Evolutionary conservation across 2,888 invertebrate genomes (phyloP), one percentile per base, ranked within the genome.

Genomic region (Tenthredo notha): DNA sequence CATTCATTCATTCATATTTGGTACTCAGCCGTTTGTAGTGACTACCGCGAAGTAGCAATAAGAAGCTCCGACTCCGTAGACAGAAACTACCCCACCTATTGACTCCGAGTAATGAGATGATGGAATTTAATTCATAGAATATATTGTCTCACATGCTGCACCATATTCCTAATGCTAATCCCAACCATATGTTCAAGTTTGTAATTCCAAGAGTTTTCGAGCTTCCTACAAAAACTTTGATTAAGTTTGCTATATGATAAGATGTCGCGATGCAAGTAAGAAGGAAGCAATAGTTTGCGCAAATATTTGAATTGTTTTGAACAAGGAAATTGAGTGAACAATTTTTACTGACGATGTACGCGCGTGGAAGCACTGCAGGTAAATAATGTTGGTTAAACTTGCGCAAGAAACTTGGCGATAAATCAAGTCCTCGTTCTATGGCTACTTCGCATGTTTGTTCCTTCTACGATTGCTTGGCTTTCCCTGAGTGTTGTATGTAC

Each of bases 401-500:
- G 33, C 10, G 37, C 61, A n/a, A 40, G 80, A 21, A 80, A 37
- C 61, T 58, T 40, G 40, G 61, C 80, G 40, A 80, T 58, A 40
- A 80, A 80, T 80, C 80, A 61, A 61, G 15, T 29, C 37, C 78
- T 80, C 78, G 61, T 58, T 61, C 37, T 3, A 7, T 40, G 33
- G 58, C 54, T 78, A 78, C 33, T 58, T 61, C 40, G 61, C 61
- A 61, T 80, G 61, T 80, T 80, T 80, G 61, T 37, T 33, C 80
- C 21, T 80, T 61, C 40, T 25, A 37, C 9, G 80, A 61, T 80
- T 80, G 61, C 50, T 61, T 29, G 29, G 29, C n/a, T 77, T 18
- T 29, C 33, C 25, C 9, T 10, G 12, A 77, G 72, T 18, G 43
- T 1, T 25, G 65, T 65, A 65, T 12, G 15, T 25, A 33, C 77